Conservation (phyloP, 2,113 vertebrate genomes). For the Chionodraco myersi region DNA sequence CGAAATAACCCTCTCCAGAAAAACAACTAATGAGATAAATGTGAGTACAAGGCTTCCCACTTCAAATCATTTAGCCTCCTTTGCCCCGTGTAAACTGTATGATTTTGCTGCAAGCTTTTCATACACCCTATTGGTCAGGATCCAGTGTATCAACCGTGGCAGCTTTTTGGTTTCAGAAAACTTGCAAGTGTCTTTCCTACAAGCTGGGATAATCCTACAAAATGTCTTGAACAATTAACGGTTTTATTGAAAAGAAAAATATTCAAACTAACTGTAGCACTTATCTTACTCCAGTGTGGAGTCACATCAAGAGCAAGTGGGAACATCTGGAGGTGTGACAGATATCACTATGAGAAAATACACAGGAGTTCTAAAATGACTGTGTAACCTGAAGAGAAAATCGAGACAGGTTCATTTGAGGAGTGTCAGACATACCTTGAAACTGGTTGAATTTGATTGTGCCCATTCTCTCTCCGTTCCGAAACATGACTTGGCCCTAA, state of each 20-base stretch:
- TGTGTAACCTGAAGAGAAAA: neutral
- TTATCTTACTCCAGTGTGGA: neutral
- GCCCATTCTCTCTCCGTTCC: slow-evolving; percentile 98
- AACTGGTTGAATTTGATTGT: slow-evolving; percentile 99
- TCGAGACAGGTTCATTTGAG: neutral
- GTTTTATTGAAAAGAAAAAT: slow-evolving; percentile 16
- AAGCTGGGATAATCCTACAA: slow-evolving; percentile 17
- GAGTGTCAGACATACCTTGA: slow-evolving; percentile 88
- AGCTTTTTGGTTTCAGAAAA: slow-evolving; percentile 11
- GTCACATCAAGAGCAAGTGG: neutral
- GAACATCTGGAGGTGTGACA: neutral
- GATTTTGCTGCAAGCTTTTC: slow-evolving; percentile 26
- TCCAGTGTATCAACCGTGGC: neutral
- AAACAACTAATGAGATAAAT: slow-evolving; percentile 29
- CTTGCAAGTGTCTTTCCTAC: slow-evolving; percentile 4
- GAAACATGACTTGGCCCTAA: slow-evolving; percentile 99
- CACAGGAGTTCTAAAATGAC: neutral
- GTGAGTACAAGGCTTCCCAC: slow-evolving; percentile 1
- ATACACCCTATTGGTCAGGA: slow-evolving; percentile 20
- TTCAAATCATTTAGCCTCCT: slow-evolving; percentile 16
- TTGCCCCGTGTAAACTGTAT: neutral
- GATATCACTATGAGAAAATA: no score
- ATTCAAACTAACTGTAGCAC: slow-evolving; percentile 4
- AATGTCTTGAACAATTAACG: slow-evolving; percentile 19
- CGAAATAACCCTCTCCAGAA: slow-evolving; percentile 11